A percentile compares a stretch with the other conserved stretches of the same genome.
These are phyloP conservation scores for Dendrolimus houi DNA, from an alignment of 2,888 invertebrate genomes.

Conservation along the genomic window DNA sequence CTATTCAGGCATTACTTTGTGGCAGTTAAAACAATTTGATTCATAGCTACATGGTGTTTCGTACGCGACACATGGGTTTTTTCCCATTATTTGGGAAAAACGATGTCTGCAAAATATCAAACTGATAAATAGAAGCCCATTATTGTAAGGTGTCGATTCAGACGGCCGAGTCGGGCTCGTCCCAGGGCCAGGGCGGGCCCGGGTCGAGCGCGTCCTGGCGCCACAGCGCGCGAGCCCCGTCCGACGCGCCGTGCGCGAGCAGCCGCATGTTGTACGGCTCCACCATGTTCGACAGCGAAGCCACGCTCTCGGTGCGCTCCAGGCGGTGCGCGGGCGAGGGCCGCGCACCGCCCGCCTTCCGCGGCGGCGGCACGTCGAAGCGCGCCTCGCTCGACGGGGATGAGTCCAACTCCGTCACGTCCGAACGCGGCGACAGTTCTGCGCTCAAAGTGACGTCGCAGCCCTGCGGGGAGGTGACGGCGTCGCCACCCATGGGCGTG, in stretches of 20 bases:
- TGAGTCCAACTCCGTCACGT: constrained; percentile 55
- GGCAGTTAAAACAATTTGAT: neutral
- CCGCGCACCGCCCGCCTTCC: constrained; percentile 25
- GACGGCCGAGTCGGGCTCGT: constrained; percentile 66
- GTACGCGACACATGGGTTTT: too few species aligned
- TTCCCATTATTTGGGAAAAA: neutral
- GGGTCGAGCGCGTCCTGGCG: constrained; percentile 68
- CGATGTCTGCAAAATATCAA: neutral
- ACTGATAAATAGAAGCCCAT: too few species aligned
- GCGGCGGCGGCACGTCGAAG: constrained; percentile 46
- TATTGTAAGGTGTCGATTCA: constrained; percentile 23
- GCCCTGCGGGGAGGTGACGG: constrained; percentile 17
- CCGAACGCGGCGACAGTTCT: constrained; percentile 59
- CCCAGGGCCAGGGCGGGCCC: constrained; percentile 68
- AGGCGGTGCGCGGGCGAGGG: constrained; percentile 9
- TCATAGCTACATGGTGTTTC: neutral
- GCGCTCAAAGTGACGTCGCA: constrained; percentile 31
- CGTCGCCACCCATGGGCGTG: constrained; percentile 30
- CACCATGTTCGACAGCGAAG: constrained; percentile 49
- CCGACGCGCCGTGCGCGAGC: constrained; percentile 46
- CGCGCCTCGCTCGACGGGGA: constrained; percentile 34
- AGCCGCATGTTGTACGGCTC: constrained; percentile 67
- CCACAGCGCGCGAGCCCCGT: constrained; percentile 56
- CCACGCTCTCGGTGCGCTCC: constrained; percentile 36
- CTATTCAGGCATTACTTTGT: neutral